Conservation (phyloP, 2,113 vertebrate genomes). For the Passer montanus region DNA sequence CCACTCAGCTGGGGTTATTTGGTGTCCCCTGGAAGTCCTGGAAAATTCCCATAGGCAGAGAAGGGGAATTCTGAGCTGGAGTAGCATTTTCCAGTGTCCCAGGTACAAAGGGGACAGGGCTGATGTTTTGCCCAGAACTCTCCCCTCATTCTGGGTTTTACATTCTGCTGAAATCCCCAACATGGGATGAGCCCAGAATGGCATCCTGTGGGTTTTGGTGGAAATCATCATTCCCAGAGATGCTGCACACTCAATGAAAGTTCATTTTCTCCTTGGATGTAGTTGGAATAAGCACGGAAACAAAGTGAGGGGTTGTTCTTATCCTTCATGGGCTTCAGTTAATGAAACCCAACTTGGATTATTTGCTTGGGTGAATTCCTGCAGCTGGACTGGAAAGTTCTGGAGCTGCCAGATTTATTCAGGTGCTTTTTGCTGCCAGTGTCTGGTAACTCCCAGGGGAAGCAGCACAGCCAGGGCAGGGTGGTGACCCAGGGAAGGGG, state of each 20-base stretch:
- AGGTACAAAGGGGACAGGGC: background rate
- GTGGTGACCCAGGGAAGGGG: background rate
- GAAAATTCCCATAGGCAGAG: background rate
- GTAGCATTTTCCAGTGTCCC: background rate
- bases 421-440: background rate
- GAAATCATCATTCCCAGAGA: background rate
- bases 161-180: background rate
- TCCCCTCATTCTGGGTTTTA: background rate
- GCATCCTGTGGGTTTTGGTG: background rate
- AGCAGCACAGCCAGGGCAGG: background rate
- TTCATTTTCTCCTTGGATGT: background rate
- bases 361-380: background rate
- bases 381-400: background rate
- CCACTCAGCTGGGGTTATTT: background rate
- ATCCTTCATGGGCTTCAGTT: background rate
- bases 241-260: background rate
- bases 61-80: background rate
- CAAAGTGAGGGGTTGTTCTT: background rate
- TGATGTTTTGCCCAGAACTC: background rate
- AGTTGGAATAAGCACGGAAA: background rate
- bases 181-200: background rate
- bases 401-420: background rate
- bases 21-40: background rate
- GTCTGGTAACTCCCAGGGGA: background rate
- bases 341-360: background rate